Evolutionary conservation across 1,140 invertebrate species (phyloP), one percentile per base, ranked within the genome.

Genomic region (Palaemon carinicauda): DNA sequence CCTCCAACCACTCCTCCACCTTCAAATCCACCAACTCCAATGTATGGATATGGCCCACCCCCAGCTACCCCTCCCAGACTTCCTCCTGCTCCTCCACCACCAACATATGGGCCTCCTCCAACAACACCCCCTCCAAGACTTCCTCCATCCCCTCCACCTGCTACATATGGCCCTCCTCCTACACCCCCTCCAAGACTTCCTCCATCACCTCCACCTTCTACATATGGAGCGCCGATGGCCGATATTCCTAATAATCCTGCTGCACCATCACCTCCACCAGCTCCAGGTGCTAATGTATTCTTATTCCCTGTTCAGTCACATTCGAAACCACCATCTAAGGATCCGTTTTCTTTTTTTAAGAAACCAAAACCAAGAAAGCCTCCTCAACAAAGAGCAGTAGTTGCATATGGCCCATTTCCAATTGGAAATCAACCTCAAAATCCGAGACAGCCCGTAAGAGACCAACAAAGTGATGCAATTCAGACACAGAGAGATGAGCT

Each of bases 401-500:
- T 53, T 15, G 53, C n/a, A 17, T 74, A 12, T 15, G 65, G 29
- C 19, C 75, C n/a, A 24, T 53, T 29, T 21, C 52, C 27, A 15
- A 33, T 9, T 29, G 19, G 21, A 2, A 19, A 24, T 50, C 31
- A 51, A 5, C 41, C n/a, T 17, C 65, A 27, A 5, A 7, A 10
- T 3, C 9, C 17, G 0, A 56, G 24, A 27, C n/a, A 77, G 12
- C 5, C 33, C 10, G 29, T 21, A 33, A 73, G 52, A 31, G 24
- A 51, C 27, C 69, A 41, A 29, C 33, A n/a, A n/a, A n/a, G 77
- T 5, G 71, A 73, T 50, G 27, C 78, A 12, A 50, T 86, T 4
- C 29, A 71, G 4, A 27, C 17, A 24, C 77, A 86, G 51, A 73
- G 78, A 27, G 84, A 80, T n/a, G 33, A 86, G n/a, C 31, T 86